Evolutionary conservation across 2,888 invertebrate species (phyloP).

Genomic region (Electrophaes corylata): DNA sequence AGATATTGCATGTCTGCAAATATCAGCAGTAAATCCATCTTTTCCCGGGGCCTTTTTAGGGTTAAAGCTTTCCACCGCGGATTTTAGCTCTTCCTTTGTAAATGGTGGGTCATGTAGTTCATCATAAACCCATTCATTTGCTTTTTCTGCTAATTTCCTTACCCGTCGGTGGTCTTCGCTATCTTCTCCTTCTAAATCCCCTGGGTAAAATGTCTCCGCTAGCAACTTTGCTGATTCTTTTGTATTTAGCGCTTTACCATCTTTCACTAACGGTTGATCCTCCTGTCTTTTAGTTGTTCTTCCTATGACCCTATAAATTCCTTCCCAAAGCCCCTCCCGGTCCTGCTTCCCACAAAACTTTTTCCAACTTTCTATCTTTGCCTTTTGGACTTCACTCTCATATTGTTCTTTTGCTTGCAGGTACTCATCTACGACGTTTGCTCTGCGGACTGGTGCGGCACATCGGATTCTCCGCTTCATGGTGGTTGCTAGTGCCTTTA

Average conservation of each 20-base stretch:
- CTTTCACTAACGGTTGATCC: conserved; percentile 4
- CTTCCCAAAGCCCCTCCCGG: conserved; percentile 25
- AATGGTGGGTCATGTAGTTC: conserved; percentile 30
- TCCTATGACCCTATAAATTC: conserved; percentile 20
- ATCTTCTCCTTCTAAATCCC: conserved; percentile 1
- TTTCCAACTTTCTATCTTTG: conserved; percentile 36
- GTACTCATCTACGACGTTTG: conserved; percentile 9
- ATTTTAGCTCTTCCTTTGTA: conserved; percentile 22
- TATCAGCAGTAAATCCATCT: conserved; percentile 14
- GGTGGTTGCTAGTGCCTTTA: conserved; percentile 4
- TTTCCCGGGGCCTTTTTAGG: conserved; percentile 37
- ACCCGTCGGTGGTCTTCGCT: conserved; percentile 9
- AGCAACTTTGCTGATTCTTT: conserved; percentile 13
- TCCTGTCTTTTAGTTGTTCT: conserved; percentile 9
- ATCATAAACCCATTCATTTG: conserved; percentile 16
- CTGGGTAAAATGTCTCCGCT: conserved; percentile 26
- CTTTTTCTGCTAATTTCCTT: neutral
- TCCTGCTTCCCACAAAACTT: conserved; percentile 28
- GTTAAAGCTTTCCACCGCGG: conserved; percentile 20
- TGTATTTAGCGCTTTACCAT: neutral
- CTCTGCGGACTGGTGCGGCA: conserved; percentile 8
- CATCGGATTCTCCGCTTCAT: conserved; percentile 3
- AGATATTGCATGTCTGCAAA: conserved; percentile 31
- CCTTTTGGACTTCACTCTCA: conserved; percentile 2
- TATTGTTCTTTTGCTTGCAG: conserved; percentile 16